Evolutionary conservation across 2,113 vertebrate species (phyloP).

Genomic region (Amia ocellicauda): DNA sequence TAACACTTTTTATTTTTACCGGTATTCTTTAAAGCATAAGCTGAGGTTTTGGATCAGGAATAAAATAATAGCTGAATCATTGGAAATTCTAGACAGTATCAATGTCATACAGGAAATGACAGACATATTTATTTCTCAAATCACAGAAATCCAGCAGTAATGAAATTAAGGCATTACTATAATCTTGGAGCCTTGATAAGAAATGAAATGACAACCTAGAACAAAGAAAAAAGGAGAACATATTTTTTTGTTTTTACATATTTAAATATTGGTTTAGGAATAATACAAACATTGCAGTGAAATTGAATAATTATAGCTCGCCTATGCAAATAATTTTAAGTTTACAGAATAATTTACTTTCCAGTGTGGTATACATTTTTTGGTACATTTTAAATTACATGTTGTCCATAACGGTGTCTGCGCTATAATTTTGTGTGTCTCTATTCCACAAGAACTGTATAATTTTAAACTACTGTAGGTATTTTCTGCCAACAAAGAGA

Average conservation of each 20-base stretch:
- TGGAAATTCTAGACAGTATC: no score
- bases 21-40: no score
- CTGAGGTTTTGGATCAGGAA: no score
- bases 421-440: slow-evolving; percentile 89
- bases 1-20: no score
- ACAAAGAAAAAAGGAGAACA: not conserved
- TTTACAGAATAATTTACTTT: slow-evolving; percentile 80
- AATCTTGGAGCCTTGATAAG: slow-evolving; percentile 74
- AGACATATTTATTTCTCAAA: no score
- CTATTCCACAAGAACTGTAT: slow-evolving; percentile 82
- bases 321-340: slow-evolving; percentile 77
- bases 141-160: no score
- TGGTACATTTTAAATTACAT: slow-evolving; percentile 86
- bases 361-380: slow-evolving; percentile 82
- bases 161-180: slow-evolving; percentile 51
- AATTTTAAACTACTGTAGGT: slow-evolving; percentile 79
- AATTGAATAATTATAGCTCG: slow-evolving; percentile 84
- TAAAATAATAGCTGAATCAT: no score
- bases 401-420: slow-evolving; percentile 87
- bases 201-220: slow-evolving; percentile 13
- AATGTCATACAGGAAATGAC: no score
- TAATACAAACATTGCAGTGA: slow-evolving; percentile 85
- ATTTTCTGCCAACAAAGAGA: slow-evolving; percentile 74
- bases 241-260: slow-evolving; percentile 61
- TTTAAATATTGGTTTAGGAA: slow-evolving; percentile 87